A percentile compares a stretch with the other conserved stretches of the same genome.
These are phyloP conservation scores for Antheraea pernyi DNA, from an alignment of 1,140 invertebrate genomes.

Conservation along the genomic window DNA sequence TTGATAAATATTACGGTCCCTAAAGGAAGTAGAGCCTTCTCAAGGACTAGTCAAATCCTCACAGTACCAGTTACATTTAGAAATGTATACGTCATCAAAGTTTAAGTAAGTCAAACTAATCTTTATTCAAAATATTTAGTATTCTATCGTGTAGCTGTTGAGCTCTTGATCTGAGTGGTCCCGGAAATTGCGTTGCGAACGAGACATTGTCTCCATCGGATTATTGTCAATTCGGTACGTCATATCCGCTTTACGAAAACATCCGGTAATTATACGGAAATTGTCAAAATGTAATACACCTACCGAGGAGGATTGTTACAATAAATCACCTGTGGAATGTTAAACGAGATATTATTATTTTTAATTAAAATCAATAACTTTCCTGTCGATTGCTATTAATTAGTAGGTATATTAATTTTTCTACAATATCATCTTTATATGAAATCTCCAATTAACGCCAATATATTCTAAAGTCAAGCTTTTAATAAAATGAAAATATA, in stretches of 20 bases:
- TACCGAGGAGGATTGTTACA: slow-evolving; percentile 44
- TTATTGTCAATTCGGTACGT: slow-evolving; percentile 62
- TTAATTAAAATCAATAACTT: background rate
- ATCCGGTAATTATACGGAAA: slow-evolving; percentile 62
- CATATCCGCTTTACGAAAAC: slow-evolving; percentile 62
- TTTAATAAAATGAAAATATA: too few relatives aligned
- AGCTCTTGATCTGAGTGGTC: slow-evolving; percentile 28
- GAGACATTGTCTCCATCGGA: slow-evolving; percentile 57
- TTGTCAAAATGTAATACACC: slow-evolving; percentile 49
- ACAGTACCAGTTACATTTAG: too few relatives aligned
- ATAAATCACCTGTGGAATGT: slow-evolving; percentile 38
- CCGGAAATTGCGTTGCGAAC: slow-evolving; percentile 60
- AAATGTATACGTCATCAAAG: background rate
- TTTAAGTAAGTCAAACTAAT: background rate
- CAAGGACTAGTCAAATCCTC: too few relatives aligned
- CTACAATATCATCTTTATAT: too few relatives aligned
- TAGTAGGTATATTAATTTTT: too few relatives aligned
- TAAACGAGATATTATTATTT: slow-evolving; percentile 27
- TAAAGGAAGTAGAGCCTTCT: too few relatives aligned
- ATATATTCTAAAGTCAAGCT: too few relatives aligned
- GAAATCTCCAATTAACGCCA: too few relatives aligned
- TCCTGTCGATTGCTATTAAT: background rate
- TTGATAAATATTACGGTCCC: too few relatives aligned
- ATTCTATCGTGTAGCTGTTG: slow-evolving; percentile 18
- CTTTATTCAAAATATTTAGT: slow-evolving; percentile 26